Base-by-base conservation (phyloP, 2,797 vertebrate species). In the Sebastes ruberrimus region DNA sequence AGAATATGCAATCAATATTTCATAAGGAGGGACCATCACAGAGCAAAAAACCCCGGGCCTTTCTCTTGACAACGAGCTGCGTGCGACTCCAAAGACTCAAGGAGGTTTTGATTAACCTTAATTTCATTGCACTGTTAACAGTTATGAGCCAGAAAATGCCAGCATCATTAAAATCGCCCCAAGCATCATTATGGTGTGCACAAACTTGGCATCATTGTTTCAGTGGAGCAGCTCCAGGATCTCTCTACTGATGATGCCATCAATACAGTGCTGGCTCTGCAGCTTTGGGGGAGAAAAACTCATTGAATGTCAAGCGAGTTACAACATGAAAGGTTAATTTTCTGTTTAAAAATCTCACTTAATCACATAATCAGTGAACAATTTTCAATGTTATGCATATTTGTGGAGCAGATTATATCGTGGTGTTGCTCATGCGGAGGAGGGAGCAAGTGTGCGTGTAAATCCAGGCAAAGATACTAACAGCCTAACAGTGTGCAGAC, bases 141-240 rank as follows among this genome's bases (percentile, higher is more conserved):
- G 42, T 75, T 73, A 83, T 64, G 60, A 78, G 25, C 38, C 68
- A 80, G 56, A 64, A 60, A 84, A 88, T 62, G 42, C 46, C 56
- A 70, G 28, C 53, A 46, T 83, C 75, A 80, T 82, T 86, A 73
- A 86, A 81, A 67, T 13, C 6, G 9, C 57, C 71, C 22, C 2
- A 4, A 60, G 59, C 28, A 56, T 65, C 33, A 67, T 71, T 42
- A 67, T 22, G 6, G 38, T 65, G 53, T 73, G 55, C 52, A 80
- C 74, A 67, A 78, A 61, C 69, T 60, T 74, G 74, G 75, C 74
- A 64, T 56, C 46, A 32, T 8, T 23, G 72, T 78, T 70, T 67
- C 59, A 63, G 25, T n/a, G 27, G 35, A 78, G 46, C 57, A 27
- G 70, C 71, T 77, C 27, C 1, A 1, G 52, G 28, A 69, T 62